A percentile compares a stretch with the other conserved stretches of the same genome.
Evolutionary conservation across 2,797 vertebrate genomes (phyloP).

Genomic region (Arremon brunneinucha): DNA sequence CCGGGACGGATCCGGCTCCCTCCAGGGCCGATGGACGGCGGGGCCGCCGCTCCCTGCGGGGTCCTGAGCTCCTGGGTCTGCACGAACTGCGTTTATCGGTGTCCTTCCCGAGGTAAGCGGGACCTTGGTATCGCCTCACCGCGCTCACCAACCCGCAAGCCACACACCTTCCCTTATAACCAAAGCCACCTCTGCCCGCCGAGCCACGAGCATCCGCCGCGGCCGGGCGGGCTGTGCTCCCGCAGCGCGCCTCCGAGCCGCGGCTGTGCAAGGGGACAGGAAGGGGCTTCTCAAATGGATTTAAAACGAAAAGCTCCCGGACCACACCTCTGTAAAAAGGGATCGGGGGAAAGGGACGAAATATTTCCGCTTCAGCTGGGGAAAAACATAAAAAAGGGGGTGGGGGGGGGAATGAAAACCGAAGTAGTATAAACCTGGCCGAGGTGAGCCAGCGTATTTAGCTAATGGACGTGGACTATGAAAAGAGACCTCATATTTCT

Average conservation of each 20-base stretch:
- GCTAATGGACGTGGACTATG: neutral
- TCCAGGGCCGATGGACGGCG: neutral
- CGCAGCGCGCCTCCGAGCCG: neutral
- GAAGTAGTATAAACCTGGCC: neutral
- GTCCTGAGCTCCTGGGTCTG: neutral
- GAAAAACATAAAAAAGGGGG: neutral
- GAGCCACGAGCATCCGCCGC: neutral
- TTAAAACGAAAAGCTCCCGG: neutral
- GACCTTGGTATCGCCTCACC: neutral
- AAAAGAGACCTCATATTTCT: conserved; percentile 18
- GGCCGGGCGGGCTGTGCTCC: neutral
- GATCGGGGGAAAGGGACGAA: neutral
- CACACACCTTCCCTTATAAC: no score
- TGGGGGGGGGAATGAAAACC: neutral
- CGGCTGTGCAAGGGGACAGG: neutral
- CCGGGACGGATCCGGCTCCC: neutral
- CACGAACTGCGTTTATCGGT: accelerated
- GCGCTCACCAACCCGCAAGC: neutral
- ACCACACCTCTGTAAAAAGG: neutral
- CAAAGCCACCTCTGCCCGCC: neutral
- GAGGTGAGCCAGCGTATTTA: conserved; percentile 15
- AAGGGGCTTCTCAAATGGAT: neutral
- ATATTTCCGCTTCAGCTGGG: neutral
- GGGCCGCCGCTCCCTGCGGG: neutral
- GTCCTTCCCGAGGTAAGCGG: neutral